phyloP scores from a whole-genome alignment of 2,113 vertebrate genomes.

The Petroica traversi region DNA sequence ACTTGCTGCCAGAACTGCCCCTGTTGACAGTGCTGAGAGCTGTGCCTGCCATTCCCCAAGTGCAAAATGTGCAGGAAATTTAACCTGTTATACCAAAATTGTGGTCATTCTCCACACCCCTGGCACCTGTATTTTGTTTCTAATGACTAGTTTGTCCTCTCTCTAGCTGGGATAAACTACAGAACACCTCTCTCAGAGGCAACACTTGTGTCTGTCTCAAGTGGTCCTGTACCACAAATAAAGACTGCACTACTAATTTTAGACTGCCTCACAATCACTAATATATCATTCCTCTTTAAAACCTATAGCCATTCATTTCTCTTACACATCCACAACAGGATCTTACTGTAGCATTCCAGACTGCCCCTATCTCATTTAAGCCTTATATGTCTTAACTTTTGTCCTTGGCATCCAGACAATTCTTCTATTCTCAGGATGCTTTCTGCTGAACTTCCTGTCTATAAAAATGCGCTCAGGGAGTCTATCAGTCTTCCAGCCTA shows the following conservation, averaged over 20 bases:
- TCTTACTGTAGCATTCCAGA: slow-evolving; percentile 38
- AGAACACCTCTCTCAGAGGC: neutral
- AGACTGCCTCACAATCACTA: neutral
- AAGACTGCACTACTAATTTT: neutral
- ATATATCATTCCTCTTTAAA: neutral
- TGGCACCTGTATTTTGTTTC: slow-evolving; percentile 45
- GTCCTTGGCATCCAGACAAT: slow-evolving; percentile 76
- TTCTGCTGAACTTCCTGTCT: slow-evolving; percentile 78
- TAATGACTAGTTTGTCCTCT: slow-evolving; percentile 64
- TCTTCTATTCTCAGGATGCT: slow-evolving; percentile 74
- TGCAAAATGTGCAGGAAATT: slow-evolving; percentile 50
- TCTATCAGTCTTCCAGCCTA: slow-evolving; percentile 70
- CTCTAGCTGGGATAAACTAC: slow-evolving; percentile 64
- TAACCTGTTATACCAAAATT: slow-evolving; percentile 53
- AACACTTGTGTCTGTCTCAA: slow-evolving; percentile 21
- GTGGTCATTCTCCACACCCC: slow-evolving; percentile 65
- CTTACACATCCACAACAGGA: neutral
- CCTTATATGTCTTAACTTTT: slow-evolving; percentile 73
- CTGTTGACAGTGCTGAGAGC: neutral
- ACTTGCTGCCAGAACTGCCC: neutral
- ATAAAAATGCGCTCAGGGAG: slow-evolving; percentile 74
- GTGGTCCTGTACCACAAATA: slow-evolving; percentile 15
- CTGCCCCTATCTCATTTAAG: slow-evolving; percentile 31
- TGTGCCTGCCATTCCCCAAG: slow-evolving; percentile 12
- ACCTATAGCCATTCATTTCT: neutral